These are phyloP conservation scores for Nothocercus nigrocapillus DNA, from an alignment of 2,113 vertebrate species.

Conservation along the genomic window DNA sequence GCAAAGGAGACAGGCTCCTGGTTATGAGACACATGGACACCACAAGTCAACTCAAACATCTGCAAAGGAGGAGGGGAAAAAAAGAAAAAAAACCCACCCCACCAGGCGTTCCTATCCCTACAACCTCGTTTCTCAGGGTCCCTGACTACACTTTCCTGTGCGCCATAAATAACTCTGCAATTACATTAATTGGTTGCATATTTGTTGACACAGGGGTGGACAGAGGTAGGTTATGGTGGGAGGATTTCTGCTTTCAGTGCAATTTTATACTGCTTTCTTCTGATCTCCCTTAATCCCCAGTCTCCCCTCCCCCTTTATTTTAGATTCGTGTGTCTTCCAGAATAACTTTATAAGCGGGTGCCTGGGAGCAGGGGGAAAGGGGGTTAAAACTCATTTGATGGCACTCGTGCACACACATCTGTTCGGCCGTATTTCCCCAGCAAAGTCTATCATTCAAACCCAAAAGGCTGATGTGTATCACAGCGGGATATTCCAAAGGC, in stretches of 20 bases:
- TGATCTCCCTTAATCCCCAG: conserved; percentile 52
- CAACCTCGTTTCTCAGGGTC: conserved; percentile 75
- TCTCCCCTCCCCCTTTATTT: conserved; percentile 56
- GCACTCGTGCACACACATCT: conserved; percentile 28
- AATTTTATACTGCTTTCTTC: conserved; percentile 66
- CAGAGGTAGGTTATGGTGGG: conserved; percentile 66
- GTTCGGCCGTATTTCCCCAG: conserved; percentile 49
- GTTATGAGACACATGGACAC: conserved; percentile 81
- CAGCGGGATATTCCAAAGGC: conserved; percentile 37
- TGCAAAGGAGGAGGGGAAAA: conserved; percentile 45
- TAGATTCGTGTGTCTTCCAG: conserved; percentile 58
- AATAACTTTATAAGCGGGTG: conserved; percentile 63
- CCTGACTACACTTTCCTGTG: conserved; percentile 79
- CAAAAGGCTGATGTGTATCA: conserved; percentile 52
- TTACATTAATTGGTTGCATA: conserved; percentile 88
- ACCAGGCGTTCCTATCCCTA: conserved; percentile 54
- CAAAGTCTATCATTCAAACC: conserved; percentile 54
- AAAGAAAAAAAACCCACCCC: too few species aligned
- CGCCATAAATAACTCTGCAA: conserved; percentile 83
- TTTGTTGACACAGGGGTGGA: conserved; percentile 80
- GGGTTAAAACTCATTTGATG: conserved; percentile 58
- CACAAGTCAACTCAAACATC: conserved; percentile 78
- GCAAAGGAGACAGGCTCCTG: conserved; percentile 73
- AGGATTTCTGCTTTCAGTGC: conserved; percentile 70
- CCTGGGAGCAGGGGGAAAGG: not conserved